Evolutionary conservation across 1,140 invertebrate species (phyloP), one percentile per base, ranked within the genome.

Genomic region (Lucilia cuprina): DNA sequence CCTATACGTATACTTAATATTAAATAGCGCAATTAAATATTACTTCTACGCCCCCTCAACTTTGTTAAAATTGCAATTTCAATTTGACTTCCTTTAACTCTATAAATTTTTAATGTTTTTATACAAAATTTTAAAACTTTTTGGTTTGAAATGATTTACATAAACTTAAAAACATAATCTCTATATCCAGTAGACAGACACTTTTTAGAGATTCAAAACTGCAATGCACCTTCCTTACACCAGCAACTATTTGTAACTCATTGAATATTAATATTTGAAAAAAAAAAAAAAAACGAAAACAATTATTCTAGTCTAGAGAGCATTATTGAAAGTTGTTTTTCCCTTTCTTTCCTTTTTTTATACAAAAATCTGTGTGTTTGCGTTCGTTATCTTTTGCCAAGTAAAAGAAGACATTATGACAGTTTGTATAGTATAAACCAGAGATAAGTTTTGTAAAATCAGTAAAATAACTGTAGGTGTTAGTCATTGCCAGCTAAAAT

Each of bases 231-330:
- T 70, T 70, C 65, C 19, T 10, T 21, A 70, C 4, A 70, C 65
- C 25, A 17, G 5, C 19, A 19, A 70, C 65, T 30, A 30, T 30
- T 30, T 30, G 25, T 30, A 70, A 70, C 65, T 70, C 65, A 70
- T 70, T 70, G 65, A 70, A 70, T 70, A 70, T 70, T 70, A 70
- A 70, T 25, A 25, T 70, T 70, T 21, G 9, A 25, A 70, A 70
- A 21, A 70, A 70, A 70, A 8, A 60, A 21, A 70, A 70, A 21
- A 70, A 19, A 70, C 2, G 65, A 82, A 82, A 82, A 82, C 80
- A 82, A 82, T 82, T 82, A 82, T 82, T 82, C 80, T 82, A 82
- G 80, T 55, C 47, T 55, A 12, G 47, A 55, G 80, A 82, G 80
- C 80, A 82, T 82, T 82, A 82, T 82, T 82, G 80, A 49, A 82